Evolutionary conservation across 2,888 invertebrate species (phyloP), one percentile per base, ranked within the genome.

Genomic region (Ormyrus nitidulus): DNA sequence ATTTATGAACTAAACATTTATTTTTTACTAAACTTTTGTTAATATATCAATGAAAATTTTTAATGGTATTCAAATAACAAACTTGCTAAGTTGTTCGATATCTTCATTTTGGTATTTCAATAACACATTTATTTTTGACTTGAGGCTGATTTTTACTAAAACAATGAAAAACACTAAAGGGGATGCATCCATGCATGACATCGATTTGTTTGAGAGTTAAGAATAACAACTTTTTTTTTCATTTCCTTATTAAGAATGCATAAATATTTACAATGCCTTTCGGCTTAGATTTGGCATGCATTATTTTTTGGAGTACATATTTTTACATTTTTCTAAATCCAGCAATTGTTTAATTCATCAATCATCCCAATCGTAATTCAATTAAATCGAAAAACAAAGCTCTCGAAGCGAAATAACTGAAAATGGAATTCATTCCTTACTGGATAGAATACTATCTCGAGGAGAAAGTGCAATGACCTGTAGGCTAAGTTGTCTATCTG

Each of bases 391-490:
- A 13, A 62, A 59, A 10, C 54, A 34, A 71, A 71, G 53, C 46
- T 51, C 34, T 34, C 4, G 34, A 34, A 34, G 34, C 34, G 34
- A 46, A 48, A n/a, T 59, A 19, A 44, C 10, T 13, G 34, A 59
- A 46, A 77, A 54, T 58, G 46, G 64, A 72, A 69, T 77, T 77
- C 51, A 73, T 73, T 70, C 65, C 59, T 65, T 13, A 11, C 48
- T 7, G 59, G 70, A 44, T 44, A 44, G 66, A 77, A 62, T 70
- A 72, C 51, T 53, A 19, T 53, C 62, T 58, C 13, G 58, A 77
- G 19, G 72, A 71, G 64, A 81, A 54, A 81, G 81, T 79, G 77
- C 81, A 81, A 73, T 54, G 81, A 81, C 81, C 79, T 46, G 54
- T 56, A 56, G 76, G 79, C 77, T 81, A 77, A 65, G 76, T 46